phyloP scores from a whole-genome alignment of 2,797 vertebrate genomes.

The Erithacus rubecula region DNA sequence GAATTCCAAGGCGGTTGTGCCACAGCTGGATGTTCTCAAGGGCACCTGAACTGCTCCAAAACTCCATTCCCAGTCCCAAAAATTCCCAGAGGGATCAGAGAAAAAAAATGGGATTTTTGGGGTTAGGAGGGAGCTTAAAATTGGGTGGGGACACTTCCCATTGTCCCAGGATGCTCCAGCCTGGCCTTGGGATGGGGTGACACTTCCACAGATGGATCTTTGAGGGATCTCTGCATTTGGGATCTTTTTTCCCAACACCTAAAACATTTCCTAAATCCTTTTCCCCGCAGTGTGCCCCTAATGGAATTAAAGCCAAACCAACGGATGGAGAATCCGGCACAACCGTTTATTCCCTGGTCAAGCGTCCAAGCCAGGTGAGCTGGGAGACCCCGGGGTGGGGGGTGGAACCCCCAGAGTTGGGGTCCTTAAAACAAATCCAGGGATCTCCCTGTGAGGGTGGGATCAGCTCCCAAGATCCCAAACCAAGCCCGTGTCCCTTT shows the following conservation, averaged over 20 bases:
- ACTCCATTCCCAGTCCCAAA: too few relatives aligned
- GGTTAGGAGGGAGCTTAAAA: too few relatives aligned
- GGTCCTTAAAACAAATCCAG: not conserved
- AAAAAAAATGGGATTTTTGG: not conserved
- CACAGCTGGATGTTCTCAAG: too few relatives aligned
- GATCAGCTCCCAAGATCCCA: not conserved
- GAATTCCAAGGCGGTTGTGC: too few relatives aligned
- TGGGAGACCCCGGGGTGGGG: too few relatives aligned
- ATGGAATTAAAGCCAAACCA: accelerated
- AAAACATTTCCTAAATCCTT: not conserved
- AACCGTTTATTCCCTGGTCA: not conserved
- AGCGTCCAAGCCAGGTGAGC: accelerated
- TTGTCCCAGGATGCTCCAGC: too few relatives aligned
- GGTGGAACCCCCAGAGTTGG: too few relatives aligned
- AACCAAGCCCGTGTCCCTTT: not conserved
- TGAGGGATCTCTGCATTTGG: not conserved
- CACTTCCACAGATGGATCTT: not conserved
- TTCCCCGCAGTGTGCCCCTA: accelerated
- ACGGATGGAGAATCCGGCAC: accelerated
- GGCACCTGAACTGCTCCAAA: too few relatives aligned
- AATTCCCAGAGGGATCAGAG: too few relatives aligned
- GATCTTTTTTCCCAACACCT: not conserved
- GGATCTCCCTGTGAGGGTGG: not conserved
- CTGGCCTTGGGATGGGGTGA: accelerated
- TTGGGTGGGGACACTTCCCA: not conserved